phyloP scores from a whole-genome alignment of 2,113 vertebrate species.

The Axis porcinus region DNA sequence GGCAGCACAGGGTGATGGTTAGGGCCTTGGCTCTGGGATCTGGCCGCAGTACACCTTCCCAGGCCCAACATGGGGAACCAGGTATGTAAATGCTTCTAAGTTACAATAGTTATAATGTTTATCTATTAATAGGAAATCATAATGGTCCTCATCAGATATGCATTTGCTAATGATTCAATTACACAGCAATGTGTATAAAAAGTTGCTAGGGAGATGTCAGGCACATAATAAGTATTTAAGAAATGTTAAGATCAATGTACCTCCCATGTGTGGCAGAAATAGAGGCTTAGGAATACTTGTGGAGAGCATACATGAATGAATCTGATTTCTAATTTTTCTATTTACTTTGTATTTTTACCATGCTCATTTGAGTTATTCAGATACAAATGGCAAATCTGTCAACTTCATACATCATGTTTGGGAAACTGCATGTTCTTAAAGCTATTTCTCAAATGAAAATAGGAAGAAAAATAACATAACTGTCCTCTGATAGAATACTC shows the following conservation, averaged over 20 bases:
- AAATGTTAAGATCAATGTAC: not conserved
- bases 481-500: not conserved
- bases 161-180: not conserved
- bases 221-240: not conserved
- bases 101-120: not conserved
- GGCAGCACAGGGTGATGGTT: not conserved
- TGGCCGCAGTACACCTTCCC: not conserved
- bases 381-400: not conserved
- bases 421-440: not conserved
- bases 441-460: conserved; percentile 15
- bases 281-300: not conserved
- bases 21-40: not conserved
- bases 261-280: not conserved
- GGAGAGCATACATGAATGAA: not conserved
- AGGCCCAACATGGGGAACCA: not conserved
- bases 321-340: not conserved
- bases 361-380: not conserved
- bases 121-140: not conserved
- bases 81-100: not conserved
- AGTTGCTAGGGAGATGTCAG: not conserved
- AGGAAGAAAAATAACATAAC: not conserved
- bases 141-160: not conserved
- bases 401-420: not conserved
- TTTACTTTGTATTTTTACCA: not conserved
- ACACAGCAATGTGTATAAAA: not conserved